These are phyloP conservation scores for Oscheius sp. DNA, from an alignment of 2,888 invertebrate genomes.

Conservation along the genomic window DNA sequence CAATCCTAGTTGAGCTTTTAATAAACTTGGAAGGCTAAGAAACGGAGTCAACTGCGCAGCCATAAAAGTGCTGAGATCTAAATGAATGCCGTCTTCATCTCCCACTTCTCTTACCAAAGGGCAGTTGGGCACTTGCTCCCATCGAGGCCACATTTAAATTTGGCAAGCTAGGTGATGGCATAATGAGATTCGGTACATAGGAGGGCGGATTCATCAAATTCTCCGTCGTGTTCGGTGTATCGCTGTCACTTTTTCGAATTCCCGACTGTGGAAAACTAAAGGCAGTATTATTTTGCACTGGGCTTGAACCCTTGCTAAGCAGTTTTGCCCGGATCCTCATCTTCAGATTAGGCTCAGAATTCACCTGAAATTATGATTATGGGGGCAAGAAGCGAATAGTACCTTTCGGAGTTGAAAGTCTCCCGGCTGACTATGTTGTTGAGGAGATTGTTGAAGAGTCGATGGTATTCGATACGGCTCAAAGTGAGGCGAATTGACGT, in stretches of 20 bases:
- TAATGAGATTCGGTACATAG: conserved; percentile 47
- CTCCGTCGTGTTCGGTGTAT: conserved; percentile 36
- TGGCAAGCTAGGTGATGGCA: conserved; percentile 66
- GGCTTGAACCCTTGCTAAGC: conserved; percentile 61
- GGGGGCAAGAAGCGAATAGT: neutral
- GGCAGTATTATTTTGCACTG: conserved; percentile 45
- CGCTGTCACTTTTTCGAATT: conserved; percentile 40
- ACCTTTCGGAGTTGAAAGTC: conserved; percentile 60
- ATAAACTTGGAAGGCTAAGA: conserved; percentile 66
- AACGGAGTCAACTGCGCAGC: conserved; percentile 58
- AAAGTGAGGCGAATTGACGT: conserved; percentile 57
- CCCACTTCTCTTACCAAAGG: conserved; percentile 21
- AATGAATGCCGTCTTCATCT: neutral
- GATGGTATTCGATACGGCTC: conserved; percentile 57
- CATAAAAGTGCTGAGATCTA: conserved; percentile 56
- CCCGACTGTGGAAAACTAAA: conserved; percentile 44
- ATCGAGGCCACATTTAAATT: conserved; percentile 55
- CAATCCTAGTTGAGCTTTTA: conserved; percentile 58
- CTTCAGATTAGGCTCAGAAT: conserved; percentile 69
- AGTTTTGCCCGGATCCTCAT: conserved; percentile 68
- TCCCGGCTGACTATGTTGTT: conserved; percentile 37
- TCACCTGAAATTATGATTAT: conserved; percentile 49
- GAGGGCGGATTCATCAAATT: conserved; percentile 23
- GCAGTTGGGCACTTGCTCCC: conserved; percentile 18
- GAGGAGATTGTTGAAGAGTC: conserved; percentile 26